These are phyloP conservation scores for Dicranocentrus wangi DNA, from an alignment of 2,888 invertebrate species.

Conservation along the genomic window DNA sequence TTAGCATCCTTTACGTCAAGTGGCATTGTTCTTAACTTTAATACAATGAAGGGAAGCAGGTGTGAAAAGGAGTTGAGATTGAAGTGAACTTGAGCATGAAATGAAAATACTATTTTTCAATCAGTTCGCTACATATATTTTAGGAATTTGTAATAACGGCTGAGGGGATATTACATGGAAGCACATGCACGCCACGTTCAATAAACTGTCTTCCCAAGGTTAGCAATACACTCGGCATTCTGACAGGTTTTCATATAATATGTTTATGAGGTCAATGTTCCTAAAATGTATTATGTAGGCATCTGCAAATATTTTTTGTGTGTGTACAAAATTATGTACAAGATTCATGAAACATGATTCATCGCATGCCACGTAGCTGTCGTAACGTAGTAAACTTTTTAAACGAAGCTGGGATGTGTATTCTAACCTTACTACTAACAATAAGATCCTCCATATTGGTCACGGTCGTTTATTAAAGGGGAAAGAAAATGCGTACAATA, in stretches of 20 bases:
- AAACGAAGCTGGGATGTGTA: no score
- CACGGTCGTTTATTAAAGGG: no score
- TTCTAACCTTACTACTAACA: no score
- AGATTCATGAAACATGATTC: no score
- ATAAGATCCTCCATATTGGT: no score
- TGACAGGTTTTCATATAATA: background rate
- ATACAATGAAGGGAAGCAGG: slow-evolving; percentile 41
- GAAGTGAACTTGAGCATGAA: slow-evolving; percentile 6
- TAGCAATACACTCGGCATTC: background rate
- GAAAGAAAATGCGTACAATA: no score
- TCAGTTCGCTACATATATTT: background rate
- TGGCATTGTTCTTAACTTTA: slow-evolving; percentile 30
- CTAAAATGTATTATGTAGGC: no score
- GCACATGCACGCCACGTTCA: background rate
- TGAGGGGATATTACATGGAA: background rate
- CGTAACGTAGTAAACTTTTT: no score
- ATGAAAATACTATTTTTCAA: slow-evolving; percentile 7
- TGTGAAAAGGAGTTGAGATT: slow-evolving; percentile 38
- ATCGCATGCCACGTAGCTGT: no score
- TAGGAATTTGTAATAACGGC: background rate
- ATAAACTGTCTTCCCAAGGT: background rate
- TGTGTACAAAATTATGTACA: no score
- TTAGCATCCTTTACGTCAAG: slow-evolving; percentile 28
- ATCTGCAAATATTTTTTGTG: no score
- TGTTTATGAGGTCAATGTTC: no score